These are phyloP conservation scores for Amitus sp. DNA, from an alignment of 2,888 invertebrate genomes.

Conservation along the genomic window DNA sequence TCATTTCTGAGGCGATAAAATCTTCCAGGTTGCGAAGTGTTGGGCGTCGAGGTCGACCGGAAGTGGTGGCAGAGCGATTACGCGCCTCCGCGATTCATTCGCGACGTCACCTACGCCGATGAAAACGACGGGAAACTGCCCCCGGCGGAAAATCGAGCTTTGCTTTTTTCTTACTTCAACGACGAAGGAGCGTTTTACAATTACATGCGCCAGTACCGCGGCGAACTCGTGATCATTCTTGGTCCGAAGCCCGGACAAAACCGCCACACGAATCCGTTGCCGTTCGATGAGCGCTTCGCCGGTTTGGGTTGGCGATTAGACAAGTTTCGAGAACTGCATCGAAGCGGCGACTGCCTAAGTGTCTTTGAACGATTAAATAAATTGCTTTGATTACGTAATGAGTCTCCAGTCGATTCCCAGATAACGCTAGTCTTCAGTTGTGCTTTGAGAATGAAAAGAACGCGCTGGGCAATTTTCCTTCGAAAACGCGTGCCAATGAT, in stretches of 20 bases:
- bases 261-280: slow-evolving; percentile 78
- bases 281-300: slow-evolving; percentile 71
- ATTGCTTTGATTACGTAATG: neutral
- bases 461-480: neutral
- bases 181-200: slow-evolving; percentile 74
- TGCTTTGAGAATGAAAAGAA: slow-evolving; percentile 20
- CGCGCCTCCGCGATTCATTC: slow-evolving; percentile 74
- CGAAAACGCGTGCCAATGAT: slow-evolving; percentile 59
- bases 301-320: slow-evolving; percentile 69
- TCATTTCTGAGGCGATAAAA: neutral
- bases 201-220: slow-evolving; percentile 74
- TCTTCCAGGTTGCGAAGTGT: slow-evolving; percentile 69
- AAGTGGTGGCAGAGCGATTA: slow-evolving; percentile 85
- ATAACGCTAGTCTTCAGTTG: too few relatives aligned
- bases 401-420: too few relatives aligned
- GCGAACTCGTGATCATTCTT: slow-evolving; percentile 77
- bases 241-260: slow-evolving; percentile 75
- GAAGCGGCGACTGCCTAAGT: slow-evolving; percentile 74
- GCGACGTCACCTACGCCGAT: slow-evolving; percentile 55
- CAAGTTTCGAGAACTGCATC: slow-evolving; percentile 70
- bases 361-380: slow-evolving; percentile 50
- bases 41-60: slow-evolving; percentile 81
- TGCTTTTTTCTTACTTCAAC: slow-evolving; percentile 87
- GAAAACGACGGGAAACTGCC: slow-evolving; percentile 46
- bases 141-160: slow-evolving; percentile 59